These are phyloP conservation scores for Scaptomyza tumidula DNA, from an alignment of 2,888 invertebrate species.

Conservation along the genomic window DNA sequence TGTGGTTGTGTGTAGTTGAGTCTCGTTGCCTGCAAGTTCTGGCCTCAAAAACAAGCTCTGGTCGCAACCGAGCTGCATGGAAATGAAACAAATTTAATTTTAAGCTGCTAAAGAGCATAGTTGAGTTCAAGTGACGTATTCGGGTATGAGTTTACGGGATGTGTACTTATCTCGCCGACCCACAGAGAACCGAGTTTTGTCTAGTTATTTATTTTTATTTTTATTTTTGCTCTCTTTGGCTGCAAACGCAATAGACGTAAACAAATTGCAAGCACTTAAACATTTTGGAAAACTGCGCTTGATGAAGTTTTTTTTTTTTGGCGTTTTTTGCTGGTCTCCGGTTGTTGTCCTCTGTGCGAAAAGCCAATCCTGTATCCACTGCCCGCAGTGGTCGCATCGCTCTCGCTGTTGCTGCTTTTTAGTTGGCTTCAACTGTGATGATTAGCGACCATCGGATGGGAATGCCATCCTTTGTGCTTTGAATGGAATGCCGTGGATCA, in stretches of 20 bases:
- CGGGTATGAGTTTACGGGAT: conserved; percentile 27
- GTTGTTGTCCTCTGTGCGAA: conserved; percentile 16
- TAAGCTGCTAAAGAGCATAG: conserved; percentile 74
- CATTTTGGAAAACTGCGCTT: conserved; percentile 72
- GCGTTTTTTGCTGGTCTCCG: conserved; percentile 19
- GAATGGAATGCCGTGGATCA: conserved; percentile 22
- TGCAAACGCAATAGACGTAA: conserved; percentile 65
- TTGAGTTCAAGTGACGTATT: conserved; percentile 67
- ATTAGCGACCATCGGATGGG: conserved; percentile 56
- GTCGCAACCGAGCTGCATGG: conserved; percentile 50
- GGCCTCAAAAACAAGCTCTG: conserved; percentile 44
- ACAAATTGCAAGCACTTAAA: conserved; percentile 74
- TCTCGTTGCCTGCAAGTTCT: conserved; percentile 23
- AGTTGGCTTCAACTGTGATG: conserved; percentile 57
- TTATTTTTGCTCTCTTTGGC: conserved; percentile 15
- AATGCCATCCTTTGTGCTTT: conserved; percentile 11
- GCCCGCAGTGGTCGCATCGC: conserved; percentile 7
- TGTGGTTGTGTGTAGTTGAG: neutral
- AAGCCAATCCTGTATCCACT: neutral
- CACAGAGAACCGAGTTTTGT: conserved; percentile 19
- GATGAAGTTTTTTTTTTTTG: conserved; percentile 61
- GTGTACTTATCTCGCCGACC: conserved; percentile 63
- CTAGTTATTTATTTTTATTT: conserved; percentile 18
- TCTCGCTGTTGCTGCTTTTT: conserved; percentile 49
- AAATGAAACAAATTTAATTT: conserved; percentile 71